These are phyloP conservation scores for Pollenia angustigena DNA, from an alignment of 2,888 invertebrate species.

Conservation along the genomic window DNA sequence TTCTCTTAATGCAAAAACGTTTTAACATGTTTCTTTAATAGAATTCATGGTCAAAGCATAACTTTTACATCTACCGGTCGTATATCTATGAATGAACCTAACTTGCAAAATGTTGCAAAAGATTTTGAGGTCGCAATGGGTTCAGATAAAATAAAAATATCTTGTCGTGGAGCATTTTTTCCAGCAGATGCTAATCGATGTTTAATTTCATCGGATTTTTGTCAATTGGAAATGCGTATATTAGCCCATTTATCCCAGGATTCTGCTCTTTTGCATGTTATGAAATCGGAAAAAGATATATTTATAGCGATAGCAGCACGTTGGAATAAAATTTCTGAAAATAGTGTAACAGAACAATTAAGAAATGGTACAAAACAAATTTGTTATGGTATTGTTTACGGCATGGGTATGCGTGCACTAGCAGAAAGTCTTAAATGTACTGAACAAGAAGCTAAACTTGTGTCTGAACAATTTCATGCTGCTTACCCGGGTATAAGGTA, in stretches of 20 bases:
- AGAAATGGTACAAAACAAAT: conserved; percentile 95
- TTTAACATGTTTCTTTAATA: conserved; percentile 75
- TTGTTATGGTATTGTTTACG: conserved; percentile 98
- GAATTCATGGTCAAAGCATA: conserved; percentile 88
- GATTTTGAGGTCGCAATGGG: conserved; percentile 87
- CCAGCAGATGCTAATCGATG: conserved; percentile 86
- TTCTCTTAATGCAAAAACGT: neutral
- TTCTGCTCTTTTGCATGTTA: conserved; percentile 87
- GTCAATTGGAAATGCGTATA: conserved; percentile 97
- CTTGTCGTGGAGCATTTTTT: conserved; percentile 89
- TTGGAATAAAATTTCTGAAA: conserved; percentile 89
- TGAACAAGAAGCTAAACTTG: conserved; percentile 91
- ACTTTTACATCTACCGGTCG: conserved; percentile 91
- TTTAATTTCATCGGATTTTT: conserved; percentile 96
- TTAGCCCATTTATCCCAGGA: conserved; percentile 95
- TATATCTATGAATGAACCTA: conserved; percentile 96
- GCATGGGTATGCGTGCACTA: conserved; percentile 94
- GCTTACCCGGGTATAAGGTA: conserved; percentile 90
- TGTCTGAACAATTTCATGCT: conserved; percentile 92
- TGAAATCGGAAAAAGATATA: conserved; percentile 89
- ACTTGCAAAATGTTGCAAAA: conserved; percentile 95
- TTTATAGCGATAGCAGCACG: conserved; percentile 94
- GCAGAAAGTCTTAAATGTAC: conserved; percentile 91
- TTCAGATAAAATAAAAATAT: conserved; percentile 77
- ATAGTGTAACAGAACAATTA: conserved; percentile 90